These are phyloP conservation scores for Argyra leucocephala DNA, from an alignment of 2,888 invertebrate species.

Conservation along the genomic window DNA sequence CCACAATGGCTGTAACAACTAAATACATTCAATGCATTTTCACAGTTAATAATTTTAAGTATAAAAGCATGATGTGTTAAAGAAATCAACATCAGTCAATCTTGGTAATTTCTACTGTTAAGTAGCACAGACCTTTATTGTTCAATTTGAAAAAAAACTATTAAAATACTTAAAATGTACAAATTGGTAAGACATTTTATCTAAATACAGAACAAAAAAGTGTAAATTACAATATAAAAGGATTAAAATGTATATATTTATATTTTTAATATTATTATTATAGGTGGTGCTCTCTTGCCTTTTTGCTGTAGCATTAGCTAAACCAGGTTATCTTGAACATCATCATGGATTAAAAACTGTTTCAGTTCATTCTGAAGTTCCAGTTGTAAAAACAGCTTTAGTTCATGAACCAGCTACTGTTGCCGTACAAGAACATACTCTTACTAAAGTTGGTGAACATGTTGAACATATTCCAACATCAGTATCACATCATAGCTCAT, in stretches of 20 bases:
- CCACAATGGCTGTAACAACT: too few species aligned
- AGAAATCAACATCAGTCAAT: background rate
- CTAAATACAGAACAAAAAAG: too few species aligned
- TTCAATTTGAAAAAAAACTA: background rate
- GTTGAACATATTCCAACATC: slow-evolving; percentile 31
- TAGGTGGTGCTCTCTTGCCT: slow-evolving; percentile 19
- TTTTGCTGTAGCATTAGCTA: slow-evolving; percentile 17
- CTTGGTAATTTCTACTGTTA: background rate
- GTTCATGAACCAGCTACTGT: slow-evolving; percentile 20
- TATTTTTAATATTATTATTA: background rate
- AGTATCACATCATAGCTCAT: slow-evolving; percentile 46
- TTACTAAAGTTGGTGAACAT: slow-evolving; percentile 31
- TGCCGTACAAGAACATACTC: slow-evolving; percentile 22
- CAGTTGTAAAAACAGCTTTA: slow-evolving; percentile 14
- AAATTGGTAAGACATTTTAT: background rate
- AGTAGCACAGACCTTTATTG: slow-evolving; percentile 3
- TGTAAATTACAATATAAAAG: background rate
- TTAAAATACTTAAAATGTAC: background rate
- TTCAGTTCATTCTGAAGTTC: slow-evolving; percentile 2
- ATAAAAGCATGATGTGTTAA: background rate
- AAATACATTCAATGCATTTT: background rate
- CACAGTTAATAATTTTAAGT: background rate
- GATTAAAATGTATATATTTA: background rate
- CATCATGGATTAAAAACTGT: background rate
- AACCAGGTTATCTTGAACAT: slow-evolving; percentile 12